These are phyloP conservation scores for Lepeophtheirus salmonis DNA, from an alignment of 1,140 invertebrate genomes.

Conservation along the genomic window DNA sequence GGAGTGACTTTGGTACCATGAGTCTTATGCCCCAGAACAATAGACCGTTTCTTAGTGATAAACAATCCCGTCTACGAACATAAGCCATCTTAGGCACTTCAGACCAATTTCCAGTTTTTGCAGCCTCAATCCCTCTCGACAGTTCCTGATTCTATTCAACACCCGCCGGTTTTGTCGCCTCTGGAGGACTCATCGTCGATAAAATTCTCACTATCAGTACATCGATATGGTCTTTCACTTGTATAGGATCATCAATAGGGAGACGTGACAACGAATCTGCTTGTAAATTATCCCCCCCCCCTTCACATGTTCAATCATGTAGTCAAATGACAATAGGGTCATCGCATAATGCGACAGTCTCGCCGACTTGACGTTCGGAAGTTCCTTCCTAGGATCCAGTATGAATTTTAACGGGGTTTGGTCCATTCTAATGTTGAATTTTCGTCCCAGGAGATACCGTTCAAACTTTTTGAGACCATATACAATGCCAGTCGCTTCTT, in stretches of 20 bases:
- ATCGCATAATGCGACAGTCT: neutral
- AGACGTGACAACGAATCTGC: neutral
- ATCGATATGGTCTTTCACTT: neutral
- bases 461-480: neutral
- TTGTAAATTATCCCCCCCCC: neutral
- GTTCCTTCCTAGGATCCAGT: neutral
- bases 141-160: neutral
- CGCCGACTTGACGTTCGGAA: neutral
- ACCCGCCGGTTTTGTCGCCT: neutral
- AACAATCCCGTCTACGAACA: neutral
- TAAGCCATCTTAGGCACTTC: neutral
- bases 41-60: neutral
- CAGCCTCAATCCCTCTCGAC: neutral
- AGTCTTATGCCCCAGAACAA: neutral
- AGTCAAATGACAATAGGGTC: neutral
- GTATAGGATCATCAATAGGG: neutral
- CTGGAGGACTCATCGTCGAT: neutral
- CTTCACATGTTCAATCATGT: neutral
- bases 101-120: neutral
- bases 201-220: too few species aligned
- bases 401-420: neutral
- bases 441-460: neutral
- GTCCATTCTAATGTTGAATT: neutral
- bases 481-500: constrained; percentile 31
- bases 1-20: neutral